Evolutionary conservation across 2,888 invertebrate genomes (phyloP).

Genomic region (Meteorus colon): DNA sequence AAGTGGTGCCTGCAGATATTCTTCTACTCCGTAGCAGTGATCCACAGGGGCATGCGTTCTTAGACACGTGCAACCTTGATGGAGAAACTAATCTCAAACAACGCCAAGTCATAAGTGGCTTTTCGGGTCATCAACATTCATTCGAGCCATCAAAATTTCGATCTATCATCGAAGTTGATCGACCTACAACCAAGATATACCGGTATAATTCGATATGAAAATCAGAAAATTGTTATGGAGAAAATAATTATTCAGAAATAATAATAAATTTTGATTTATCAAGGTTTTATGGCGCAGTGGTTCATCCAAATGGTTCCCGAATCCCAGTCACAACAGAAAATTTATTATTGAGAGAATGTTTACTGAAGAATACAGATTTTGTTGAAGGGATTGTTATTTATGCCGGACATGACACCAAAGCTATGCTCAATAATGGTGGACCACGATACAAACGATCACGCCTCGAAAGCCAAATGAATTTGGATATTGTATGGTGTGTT

Average conservation of each 20-base stretch:
- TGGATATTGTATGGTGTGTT: conserved; percentile 97
- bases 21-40: conserved; percentile 91
- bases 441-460: conserved; percentile 87
- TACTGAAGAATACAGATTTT: conserved; percentile 96
- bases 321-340: conserved; percentile 92
- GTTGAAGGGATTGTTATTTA: conserved; percentile 98
- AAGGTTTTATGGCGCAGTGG: conserved; percentile 89
- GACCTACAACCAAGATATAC: conserved; percentile 96
- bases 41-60: conserved; percentile 90
- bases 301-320: conserved; percentile 85
- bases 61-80: conserved; percentile 97
- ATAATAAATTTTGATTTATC: conserved; percentile 23
- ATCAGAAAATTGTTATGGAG: neutral
- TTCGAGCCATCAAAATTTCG: conserved; percentile 88
- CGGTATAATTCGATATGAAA: conserved; percentile 72
- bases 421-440: conserved; percentile 97
- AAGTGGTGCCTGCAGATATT: conserved; percentile 96
- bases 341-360: conserved; percentile 93
- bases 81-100: conserved; percentile 98
- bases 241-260: neutral
- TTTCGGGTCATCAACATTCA: conserved; percentile 81
- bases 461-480: conserved; percentile 94
- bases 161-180: conserved; percentile 92
- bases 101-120: conserved; percentile 87
- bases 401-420: conserved; percentile 97